Conservation (phyloP, 2,888 invertebrate genomes). For the Dromius quadrimaculatus region DNA sequence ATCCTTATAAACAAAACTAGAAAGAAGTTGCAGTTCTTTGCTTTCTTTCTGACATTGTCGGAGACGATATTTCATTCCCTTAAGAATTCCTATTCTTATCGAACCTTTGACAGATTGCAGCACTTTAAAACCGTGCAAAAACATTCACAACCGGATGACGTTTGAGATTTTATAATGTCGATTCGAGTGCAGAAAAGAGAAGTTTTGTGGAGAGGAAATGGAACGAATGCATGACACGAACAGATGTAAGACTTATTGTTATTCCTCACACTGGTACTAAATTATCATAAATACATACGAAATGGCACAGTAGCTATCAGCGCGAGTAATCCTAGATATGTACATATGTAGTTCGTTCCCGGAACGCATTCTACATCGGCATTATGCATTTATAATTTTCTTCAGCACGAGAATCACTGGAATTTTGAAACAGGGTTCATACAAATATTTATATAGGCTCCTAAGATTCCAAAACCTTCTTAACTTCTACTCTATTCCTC, state of each 20-base stretch:
- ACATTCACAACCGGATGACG: slow-evolving; percentile 40
- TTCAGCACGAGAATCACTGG: too few species aligned
- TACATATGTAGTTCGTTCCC: slow-evolving; percentile 15
- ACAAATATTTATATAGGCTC: too few species aligned
- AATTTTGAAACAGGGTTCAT: too few species aligned
- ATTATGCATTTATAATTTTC: too few species aligned
- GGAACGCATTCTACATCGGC: slow-evolving; percentile 9
- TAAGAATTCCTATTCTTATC: slow-evolving; percentile 44
- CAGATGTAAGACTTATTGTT: slow-evolving; percentile 29
- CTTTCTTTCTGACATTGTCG: slow-evolving; percentile 33
- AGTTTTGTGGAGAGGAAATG: slow-evolving; percentile 5
- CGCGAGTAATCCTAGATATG: slow-evolving; percentile 26
- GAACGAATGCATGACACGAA: slow-evolving; percentile 30
- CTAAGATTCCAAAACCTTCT: too few species aligned
- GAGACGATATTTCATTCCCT: slow-evolving; percentile 37
- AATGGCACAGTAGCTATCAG: slow-evolving; percentile 20
- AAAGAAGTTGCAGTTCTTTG: slow-evolving; percentile 29
- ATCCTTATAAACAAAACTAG: slow-evolving; percentile 5
- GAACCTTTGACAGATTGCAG: slow-evolving; percentile 47
- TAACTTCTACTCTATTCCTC: too few species aligned
- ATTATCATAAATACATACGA: slow-evolving; percentile 34
- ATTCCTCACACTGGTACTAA: slow-evolving; percentile 14
- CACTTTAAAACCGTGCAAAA: slow-evolving; percentile 42
- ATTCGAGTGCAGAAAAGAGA: slow-evolving; percentile 11
- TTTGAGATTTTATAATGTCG: slow-evolving; percentile 41